Evolutionary conservation across 1,140 invertebrate genomes (phyloP), one percentile per base, ranked within the genome.

Genomic region (Drosophila triauraria): DNA sequence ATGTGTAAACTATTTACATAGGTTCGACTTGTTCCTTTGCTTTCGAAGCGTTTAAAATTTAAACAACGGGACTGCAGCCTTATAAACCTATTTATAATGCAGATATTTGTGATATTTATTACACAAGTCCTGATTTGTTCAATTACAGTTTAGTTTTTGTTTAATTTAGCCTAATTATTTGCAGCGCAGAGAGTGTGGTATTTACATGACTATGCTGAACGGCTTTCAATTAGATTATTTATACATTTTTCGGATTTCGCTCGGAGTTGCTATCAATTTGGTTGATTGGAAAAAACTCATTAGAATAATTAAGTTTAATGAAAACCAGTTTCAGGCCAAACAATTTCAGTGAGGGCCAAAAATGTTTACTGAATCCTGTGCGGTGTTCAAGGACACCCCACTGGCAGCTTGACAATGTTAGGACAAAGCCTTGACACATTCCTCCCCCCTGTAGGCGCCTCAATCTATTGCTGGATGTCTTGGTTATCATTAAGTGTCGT

Each of bases 401-500:
- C 13, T n/a, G 12, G 8, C 2, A 10, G 27, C 10, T 10, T n/a
- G 15, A 44, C 1, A 44, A 20, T 27, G n/a, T 17, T 10, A 46
- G 15, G 2, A 8, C 2, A 30, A 43, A 25, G 20, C 63, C 32
- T 25, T 46, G 25, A 48, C 4, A 64, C 17, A 67, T 10, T 38
- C 27, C 20, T 4, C 17, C 10, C 10, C 20, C 13, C n/a, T 6
- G 9, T 32, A 0, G 8, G 3, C 17, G 9, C 17, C 13, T 32
- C 15, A 17, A n/a, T 44, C 8, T 38, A 17, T 17, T 40, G 15
- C n/a, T 40, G 35, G 35, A 27, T 48, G n/a, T 43, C 62, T 46
- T 6, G 10, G 67, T 32, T 68, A 54, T 70, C 25, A 78, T 67
- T 70, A 46, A 76, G 82, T 77, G 64, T 69, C 80, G 69, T 77